These are phyloP conservation scores for Anthoscopus minutus DNA, from an alignment of 2,113 vertebrate genomes.

Conservation along the genomic window DNA sequence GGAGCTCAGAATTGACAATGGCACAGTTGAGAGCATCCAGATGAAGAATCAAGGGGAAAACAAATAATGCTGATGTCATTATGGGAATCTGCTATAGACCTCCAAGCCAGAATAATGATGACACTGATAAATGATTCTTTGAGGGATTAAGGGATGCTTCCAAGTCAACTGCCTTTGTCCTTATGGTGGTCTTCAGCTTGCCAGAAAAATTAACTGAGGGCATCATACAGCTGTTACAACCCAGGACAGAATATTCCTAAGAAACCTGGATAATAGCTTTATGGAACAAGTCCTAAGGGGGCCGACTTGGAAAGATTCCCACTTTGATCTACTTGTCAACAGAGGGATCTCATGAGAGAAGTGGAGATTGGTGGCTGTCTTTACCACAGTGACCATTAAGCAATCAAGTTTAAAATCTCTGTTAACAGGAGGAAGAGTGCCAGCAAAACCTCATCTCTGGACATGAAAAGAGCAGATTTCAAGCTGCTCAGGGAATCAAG, in stretches of 20 bases:
- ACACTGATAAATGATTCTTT: background rate
- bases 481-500: background rate
- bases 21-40: background rate
- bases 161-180: background rate
- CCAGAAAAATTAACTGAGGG: background rate
- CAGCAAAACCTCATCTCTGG: background rate
- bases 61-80: background rate
- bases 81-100: background rate
- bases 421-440: background rate
- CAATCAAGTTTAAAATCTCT: background rate
- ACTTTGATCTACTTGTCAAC: background rate
- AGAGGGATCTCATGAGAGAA: background rate
- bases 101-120: background rate
- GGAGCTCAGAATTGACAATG: background rate
- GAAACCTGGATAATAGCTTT: background rate
- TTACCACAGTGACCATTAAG: rapidly evolving
- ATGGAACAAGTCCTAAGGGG: background rate
- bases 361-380: background rate
- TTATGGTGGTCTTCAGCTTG: background rate
- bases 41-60: background rate
- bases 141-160: background rate
- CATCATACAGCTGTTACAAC: background rate
- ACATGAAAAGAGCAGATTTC: background rate
- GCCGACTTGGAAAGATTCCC: background rate
- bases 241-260: background rate